Percentiles rank a stretch among this genome's conserved stretches.
phyloP scores from a whole-genome alignment of 1,140 invertebrate species.

The Dinothrombium tinctorium region DNA sequence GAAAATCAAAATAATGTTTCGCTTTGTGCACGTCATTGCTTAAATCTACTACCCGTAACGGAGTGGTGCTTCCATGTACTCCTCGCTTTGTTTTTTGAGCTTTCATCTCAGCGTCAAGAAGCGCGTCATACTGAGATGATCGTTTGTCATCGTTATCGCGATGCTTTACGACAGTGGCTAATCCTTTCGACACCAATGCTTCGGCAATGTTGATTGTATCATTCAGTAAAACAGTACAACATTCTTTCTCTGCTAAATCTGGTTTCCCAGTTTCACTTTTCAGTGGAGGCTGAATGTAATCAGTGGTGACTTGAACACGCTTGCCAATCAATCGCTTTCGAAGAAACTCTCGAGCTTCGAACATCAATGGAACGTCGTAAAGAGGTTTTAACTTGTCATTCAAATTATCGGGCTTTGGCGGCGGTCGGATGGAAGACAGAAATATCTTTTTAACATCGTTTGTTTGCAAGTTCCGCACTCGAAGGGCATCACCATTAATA shows the following conservation, averaged over 20 bases:
- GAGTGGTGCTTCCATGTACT: conserved; percentile 41
- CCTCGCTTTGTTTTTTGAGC: conserved; percentile 64
- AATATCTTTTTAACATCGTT: conserved; percentile 73
- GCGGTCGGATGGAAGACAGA: conserved; percentile 71
- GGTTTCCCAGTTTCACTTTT: too few relatives aligned
- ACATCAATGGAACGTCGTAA: conserved; percentile 95
- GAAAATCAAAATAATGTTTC: conserved; percentile 70
- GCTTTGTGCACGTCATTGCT: conserved; percentile 46
- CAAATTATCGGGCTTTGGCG: conserved; percentile 20
- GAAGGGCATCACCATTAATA: conserved; percentile 72
- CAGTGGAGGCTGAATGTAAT: conserved; percentile 89
- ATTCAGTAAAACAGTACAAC: conserved; percentile 53
- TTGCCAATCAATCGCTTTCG: conserved; percentile 90
- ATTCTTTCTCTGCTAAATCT: conserved; percentile 79
- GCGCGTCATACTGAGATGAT: conserved; percentile 71
- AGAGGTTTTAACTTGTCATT: conserved; percentile 53
- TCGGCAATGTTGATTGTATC: conserved; percentile 67
- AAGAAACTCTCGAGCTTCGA: conserved; percentile 86
- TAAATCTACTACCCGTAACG: conserved; percentile 11
- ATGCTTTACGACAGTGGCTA: conserved; percentile 74
- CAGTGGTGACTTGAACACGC: conserved; percentile 65
- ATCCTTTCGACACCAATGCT: conserved; percentile 69
- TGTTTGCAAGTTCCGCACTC: conserved; percentile 46
- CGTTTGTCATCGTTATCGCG: conserved; percentile 86
- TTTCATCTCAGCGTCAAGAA: conserved; percentile 77